phyloP scores from a whole-genome alignment of 2,888 invertebrate species.

The Chironomus riparius region DNA sequence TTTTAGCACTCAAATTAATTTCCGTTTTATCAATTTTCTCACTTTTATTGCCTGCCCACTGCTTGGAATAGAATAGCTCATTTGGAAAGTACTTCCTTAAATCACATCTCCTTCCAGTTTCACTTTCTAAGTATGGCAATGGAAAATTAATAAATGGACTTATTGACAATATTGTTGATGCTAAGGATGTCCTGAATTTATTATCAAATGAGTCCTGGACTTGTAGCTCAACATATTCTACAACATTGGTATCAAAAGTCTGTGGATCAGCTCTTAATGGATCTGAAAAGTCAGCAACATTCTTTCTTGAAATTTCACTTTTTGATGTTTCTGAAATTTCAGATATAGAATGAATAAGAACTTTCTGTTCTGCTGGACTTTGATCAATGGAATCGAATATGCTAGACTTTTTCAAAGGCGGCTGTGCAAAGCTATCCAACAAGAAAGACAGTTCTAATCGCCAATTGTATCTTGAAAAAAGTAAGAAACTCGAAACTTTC shows the following conservation, averaged over 20 bases:
- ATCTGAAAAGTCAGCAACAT: slow-evolving; percentile 66
- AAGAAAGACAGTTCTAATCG: slow-evolving; percentile 83
- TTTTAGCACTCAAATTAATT: neutral
- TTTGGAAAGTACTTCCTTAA: slow-evolving; percentile 63
- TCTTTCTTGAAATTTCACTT: slow-evolving; percentile 37
- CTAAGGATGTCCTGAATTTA: slow-evolving; percentile 63
- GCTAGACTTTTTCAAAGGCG: slow-evolving; percentile 49
- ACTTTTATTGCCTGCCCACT: slow-evolving; percentile 43
- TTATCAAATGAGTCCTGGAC: slow-evolving; percentile 54
- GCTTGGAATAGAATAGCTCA: slow-evolving; percentile 62
- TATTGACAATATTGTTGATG: slow-evolving; percentile 65
- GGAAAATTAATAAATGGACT: slow-evolving; percentile 81
- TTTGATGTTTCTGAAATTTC: neutral
- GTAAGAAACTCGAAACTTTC: slow-evolving; percentile 68
- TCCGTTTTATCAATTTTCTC: slow-evolving; percentile 34
- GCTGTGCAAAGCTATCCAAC: slow-evolving; percentile 75
- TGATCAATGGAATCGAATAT: slow-evolving; percentile 44
- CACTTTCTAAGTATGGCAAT: slow-evolving; percentile 81
- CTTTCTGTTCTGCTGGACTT: slow-evolving; percentile 34
- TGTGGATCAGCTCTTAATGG: slow-evolving; percentile 54
- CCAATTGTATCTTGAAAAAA: slow-evolving; percentile 84
- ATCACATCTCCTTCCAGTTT: slow-evolving; percentile 65
- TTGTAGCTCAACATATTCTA: slow-evolving; percentile 32
- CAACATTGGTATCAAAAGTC: slow-evolving; percentile 36
- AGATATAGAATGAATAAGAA: neutral